Conservation (phyloP, 2,113 vertebrate genomes). For the Excalfactoria chinensis region DNA sequence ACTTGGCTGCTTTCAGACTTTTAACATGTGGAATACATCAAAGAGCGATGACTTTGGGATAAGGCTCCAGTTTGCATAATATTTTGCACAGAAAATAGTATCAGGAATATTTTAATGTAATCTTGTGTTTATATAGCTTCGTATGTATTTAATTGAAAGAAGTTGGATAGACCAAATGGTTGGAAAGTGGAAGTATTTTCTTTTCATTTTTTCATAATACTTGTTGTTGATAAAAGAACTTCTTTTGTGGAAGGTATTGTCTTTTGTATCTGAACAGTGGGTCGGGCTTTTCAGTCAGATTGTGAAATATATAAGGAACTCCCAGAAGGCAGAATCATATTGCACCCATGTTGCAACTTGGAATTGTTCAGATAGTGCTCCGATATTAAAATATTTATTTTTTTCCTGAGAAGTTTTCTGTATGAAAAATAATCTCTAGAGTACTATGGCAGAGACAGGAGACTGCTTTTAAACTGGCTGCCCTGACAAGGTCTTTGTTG, state of each 20-base stretch:
- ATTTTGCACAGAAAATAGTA: background rate
- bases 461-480: background rate
- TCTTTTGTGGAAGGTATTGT: background rate
- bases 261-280: background rate
- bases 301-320: background rate
- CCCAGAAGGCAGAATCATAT: background rate
- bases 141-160: background rate
- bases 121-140: background rate
- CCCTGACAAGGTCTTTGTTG: background rate
- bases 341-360: background rate
- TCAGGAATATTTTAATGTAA: background rate
- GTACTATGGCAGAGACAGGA: background rate
- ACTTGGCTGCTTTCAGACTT: conserved; percentile 27
- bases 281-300: background rate
- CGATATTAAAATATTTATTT: background rate
- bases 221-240: background rate
- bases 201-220: background rate
- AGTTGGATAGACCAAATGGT: background rate
- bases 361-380: background rate
- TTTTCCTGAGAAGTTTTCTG: background rate
- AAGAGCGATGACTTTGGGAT: background rate
- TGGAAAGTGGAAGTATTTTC: background rate
- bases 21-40: conserved; percentile 29
- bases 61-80: conserved; percentile 11
- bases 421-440: background rate